Evolutionary conservation across 2,797 vertebrate species (phyloP).

Genomic region (Paguma larvata): DNA sequence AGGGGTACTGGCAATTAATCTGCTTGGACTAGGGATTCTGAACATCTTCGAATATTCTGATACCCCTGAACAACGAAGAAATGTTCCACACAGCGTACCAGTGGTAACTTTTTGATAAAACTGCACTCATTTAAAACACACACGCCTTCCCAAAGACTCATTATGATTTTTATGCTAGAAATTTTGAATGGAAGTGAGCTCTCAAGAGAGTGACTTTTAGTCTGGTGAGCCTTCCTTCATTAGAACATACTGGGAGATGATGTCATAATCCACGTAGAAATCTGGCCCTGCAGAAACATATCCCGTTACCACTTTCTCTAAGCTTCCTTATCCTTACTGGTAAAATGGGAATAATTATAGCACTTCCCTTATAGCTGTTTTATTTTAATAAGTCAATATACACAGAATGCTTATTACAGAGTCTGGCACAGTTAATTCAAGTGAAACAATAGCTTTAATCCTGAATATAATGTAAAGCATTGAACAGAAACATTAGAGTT

Average conservation of each 20-base stretch:
- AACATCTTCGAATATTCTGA: neutral
- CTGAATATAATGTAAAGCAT: neutral
- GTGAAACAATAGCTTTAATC: neutral
- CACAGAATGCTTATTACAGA: neutral
- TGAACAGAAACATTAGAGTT: neutral
- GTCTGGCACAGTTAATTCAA: neutral
- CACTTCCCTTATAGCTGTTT: neutral
- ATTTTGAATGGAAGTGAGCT: neutral
- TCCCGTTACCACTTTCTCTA: neutral
- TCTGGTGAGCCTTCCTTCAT: neutral
- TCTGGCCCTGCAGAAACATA: neutral
- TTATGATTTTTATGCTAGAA: neutral
- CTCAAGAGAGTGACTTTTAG: neutral
- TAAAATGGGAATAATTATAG: neutral
- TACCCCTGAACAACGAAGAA: neutral
- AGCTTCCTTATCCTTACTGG: slow-evolving; percentile 10
- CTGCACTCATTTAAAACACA: neutral
- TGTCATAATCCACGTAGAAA: neutral
- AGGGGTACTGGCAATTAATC: neutral
- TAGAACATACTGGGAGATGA: neutral
- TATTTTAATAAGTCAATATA: neutral
- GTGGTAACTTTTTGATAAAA: neutral
- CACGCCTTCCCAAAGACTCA: neutral
- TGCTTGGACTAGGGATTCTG: neutral
- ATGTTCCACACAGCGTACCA: neutral